phyloP scores from a whole-genome alignment of 2,888 invertebrate genomes.

The Steinernema hermaphroditum region DNA sequence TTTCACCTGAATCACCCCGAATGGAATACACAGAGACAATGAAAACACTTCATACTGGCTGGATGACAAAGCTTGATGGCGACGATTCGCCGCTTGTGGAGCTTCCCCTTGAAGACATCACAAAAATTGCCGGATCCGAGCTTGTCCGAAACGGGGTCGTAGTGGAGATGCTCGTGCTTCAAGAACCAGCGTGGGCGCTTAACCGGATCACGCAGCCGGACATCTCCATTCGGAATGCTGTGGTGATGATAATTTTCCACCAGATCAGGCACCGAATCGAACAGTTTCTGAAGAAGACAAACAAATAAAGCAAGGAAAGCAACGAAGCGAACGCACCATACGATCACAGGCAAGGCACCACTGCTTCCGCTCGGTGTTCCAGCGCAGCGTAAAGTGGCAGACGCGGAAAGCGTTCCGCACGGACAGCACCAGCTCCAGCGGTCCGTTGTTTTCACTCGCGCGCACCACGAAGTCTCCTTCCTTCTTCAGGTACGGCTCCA shows the following conservation, averaged over 20 bases:
- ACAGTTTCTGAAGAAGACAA: background rate
- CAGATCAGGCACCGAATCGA: constrained; percentile 16
- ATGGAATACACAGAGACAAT: background rate
- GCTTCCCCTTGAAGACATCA: constrained; percentile 39
- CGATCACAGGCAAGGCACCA: background rate
- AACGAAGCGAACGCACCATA: background rate
- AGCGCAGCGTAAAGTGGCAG: background rate
- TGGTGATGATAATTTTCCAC: constrained; percentile 28
- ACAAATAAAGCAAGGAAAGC: too few relatives aligned
- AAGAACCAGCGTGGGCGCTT: constrained; percentile 14
- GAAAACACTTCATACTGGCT: background rate
- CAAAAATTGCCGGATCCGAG: constrained; percentile 46
- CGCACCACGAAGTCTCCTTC: constrained; percentile 8
- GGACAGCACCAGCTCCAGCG: constrained; percentile 2
- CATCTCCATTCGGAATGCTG: background rate
- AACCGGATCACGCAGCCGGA: background rate
- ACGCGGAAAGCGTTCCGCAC: background rate
- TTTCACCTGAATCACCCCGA: background rate
- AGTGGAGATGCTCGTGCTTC: constrained; percentile 12
- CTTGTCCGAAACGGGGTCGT: constrained; percentile 36
- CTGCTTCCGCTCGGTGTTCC: constrained; percentile 1
- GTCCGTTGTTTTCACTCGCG: background rate
- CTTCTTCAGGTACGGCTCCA: constrained; percentile 21
- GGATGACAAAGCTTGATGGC: constrained; percentile 31
- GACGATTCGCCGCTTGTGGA: constrained; percentile 22